Percentiles rank a stretch among this genome's conserved stretches.
These are phyloP conservation scores for Gobio occitaniae DNA, from an alignment of 2,797 vertebrate species.

Conservation along the genomic window DNA sequence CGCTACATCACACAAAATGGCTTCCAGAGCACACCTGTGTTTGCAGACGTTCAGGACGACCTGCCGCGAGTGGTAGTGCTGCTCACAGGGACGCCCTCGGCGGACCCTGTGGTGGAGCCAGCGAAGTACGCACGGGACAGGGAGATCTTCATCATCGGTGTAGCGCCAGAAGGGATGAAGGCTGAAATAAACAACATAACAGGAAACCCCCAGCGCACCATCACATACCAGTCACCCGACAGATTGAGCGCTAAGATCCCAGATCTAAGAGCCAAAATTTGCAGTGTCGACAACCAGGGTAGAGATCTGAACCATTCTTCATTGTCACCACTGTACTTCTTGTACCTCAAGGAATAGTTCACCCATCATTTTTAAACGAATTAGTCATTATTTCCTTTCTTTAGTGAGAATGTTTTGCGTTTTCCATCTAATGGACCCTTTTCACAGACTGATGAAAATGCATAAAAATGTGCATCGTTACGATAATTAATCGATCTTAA, in stretches of 20 bases:
- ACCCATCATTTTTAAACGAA: background rate
- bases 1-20: constrained; percentile 77
- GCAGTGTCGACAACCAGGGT: constrained; percentile 88
- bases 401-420: background rate
- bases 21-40: constrained; percentile 79
- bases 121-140: constrained; percentile 75
- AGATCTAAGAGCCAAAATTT: constrained; percentile 89
- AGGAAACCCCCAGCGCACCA: constrained; percentile 82
- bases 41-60: constrained; percentile 79
- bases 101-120: constrained; percentile 81
- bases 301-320: constrained; percentile 19
- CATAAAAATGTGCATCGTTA: background rate
- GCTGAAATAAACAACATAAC: constrained; percentile 85
- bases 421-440: background rate
- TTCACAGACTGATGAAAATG: background rate
- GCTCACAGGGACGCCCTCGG: constrained; percentile 80
- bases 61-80: constrained; percentile 86
- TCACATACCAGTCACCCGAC: constrained; percentile 79
- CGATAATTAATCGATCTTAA: background rate
- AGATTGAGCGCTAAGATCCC: constrained; percentile 83
- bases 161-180: constrained; percentile 82
- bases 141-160: constrained; percentile 84
- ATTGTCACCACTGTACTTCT: background rate
- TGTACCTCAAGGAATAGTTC: background rate
- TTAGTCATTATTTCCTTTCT: background rate